phyloP scores from a whole-genome alignment of 2,888 invertebrate genomes.

The Lysandra coridon region DNA sequence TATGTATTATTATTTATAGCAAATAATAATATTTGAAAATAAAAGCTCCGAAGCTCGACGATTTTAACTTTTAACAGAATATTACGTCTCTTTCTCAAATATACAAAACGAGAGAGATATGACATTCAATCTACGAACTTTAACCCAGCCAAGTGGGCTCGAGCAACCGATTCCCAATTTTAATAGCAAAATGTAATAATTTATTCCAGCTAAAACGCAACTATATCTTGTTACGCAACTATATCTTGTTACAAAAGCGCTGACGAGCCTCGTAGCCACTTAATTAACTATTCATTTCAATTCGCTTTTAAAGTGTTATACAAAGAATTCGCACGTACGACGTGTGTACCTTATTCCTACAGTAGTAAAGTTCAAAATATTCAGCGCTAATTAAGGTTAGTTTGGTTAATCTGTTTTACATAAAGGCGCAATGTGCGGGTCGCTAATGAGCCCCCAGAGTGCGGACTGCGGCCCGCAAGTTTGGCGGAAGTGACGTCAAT shows the following conservation, averaged over 20 bases:
- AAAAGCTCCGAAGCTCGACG: too few relatives aligned
- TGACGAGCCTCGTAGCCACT: slow-evolving; percentile 2
- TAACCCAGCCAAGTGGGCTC: neutral
- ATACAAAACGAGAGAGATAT: too few relatives aligned
- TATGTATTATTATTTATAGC: too few relatives aligned
- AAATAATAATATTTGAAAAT: too few relatives aligned
- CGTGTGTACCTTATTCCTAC: neutral
- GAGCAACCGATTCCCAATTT: neutral
- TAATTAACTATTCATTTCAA: slow-evolving; percentile 22
- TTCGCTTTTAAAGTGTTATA: slow-evolving; percentile 15
- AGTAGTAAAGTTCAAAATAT: neutral
- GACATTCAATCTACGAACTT: neutral
- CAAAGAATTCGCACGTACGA: neutral
- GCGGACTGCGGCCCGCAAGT: neutral
- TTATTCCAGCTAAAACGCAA: neutral
- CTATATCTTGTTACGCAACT: neutral
- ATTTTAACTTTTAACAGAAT: too few relatives aligned
- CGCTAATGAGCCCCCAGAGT: slow-evolving; percentile 11
- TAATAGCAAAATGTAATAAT: neutral
- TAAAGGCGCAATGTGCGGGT: slow-evolving; percentile 11
- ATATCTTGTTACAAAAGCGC: slow-evolving; percentile 5
- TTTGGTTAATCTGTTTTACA: slow-evolving; percentile 16
- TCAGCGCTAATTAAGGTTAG: slow-evolving; percentile 10
- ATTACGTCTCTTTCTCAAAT: too few relatives aligned
- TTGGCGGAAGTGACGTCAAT: slow-evolving; percentile 5